phyloP scores from a whole-genome alignment of 2,797 vertebrate genomes.

The Onychomys torridus region DNA sequence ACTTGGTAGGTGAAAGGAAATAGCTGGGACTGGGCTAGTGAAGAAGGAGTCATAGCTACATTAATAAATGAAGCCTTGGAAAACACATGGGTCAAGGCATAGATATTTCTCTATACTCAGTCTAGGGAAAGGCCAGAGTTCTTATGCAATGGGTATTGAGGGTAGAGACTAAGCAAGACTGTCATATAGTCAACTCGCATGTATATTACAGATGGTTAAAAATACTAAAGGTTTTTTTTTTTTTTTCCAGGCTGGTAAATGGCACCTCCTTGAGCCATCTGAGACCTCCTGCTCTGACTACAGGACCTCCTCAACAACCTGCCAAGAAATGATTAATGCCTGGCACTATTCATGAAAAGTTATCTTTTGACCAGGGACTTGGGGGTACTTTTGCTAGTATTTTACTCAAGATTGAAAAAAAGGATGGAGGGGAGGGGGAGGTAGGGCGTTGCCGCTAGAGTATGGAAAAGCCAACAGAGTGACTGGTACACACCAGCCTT shows the following conservation, averaged over 20 bases:
- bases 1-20: background rate
- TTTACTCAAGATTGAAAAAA: constrained; percentile 57
- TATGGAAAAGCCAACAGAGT: background rate
- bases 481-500: background rate
- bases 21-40: background rate
- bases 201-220: background rate
- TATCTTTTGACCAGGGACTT: background rate
- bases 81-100: background rate
- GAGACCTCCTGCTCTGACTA: background rate
- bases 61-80: background rate
- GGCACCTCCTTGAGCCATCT: background rate
- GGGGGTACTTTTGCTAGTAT: constrained; percentile 1
- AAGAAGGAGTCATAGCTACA: background rate
- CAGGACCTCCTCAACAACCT: background rate
- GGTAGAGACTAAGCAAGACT: background rate
- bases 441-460: background rate
- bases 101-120: background rate
- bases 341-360: constrained; percentile 32
- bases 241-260: background rate
- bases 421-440: background rate
- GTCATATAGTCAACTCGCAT: background rate
- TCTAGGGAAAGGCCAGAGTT: background rate
- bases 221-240: background rate
- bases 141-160: background rate
- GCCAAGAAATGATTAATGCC: background rate